phyloP scores from a whole-genome alignment of 2,113 vertebrate genomes.

The Tupaia tana region DNA sequence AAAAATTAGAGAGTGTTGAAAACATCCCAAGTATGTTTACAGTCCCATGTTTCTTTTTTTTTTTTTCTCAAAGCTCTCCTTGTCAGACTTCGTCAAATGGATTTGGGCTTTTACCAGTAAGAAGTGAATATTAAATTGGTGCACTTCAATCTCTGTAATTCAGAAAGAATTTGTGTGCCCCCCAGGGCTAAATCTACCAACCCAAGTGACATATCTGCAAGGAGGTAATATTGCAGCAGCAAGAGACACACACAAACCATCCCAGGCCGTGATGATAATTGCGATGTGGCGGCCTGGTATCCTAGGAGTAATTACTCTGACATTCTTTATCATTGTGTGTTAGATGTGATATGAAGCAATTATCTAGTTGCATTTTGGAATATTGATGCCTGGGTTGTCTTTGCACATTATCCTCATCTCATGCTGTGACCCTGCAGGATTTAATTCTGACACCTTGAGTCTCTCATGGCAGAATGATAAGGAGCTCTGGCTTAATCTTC shows the following conservation, averaged over 20 bases:
- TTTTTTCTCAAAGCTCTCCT: slow-evolving; percentile 18
- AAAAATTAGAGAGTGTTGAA: slow-evolving; percentile 48
- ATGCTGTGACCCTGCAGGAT: slow-evolving; percentile 51
- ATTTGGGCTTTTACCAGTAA: slow-evolving; percentile 27
- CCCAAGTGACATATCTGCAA: neutral
- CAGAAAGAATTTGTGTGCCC: neutral
- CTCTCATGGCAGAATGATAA: slow-evolving; percentile 71
- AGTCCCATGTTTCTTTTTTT: slow-evolving; percentile 1
- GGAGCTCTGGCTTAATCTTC: slow-evolving; percentile 69
- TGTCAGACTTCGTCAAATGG: slow-evolving; percentile 27
- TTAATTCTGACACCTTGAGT: slow-evolving; percentile 64
- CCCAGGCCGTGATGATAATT: neutral
- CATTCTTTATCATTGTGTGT: slow-evolving; percentile 53
- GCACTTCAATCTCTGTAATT: slow-evolving; percentile 21
- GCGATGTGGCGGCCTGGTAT: neutral
- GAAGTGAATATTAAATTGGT: slow-evolving; percentile 21
- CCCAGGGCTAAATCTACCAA: slow-evolving; percentile 9
- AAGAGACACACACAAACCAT: neutral
- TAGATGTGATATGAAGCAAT: slow-evolving; percentile 62
- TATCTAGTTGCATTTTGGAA: slow-evolving; percentile 48
- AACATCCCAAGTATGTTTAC: slow-evolving; percentile 52
- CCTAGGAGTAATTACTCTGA: slow-evolving; percentile 19
- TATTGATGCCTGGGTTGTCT: slow-evolving; percentile 56
- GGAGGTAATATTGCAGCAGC: neutral
- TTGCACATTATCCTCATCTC: slow-evolving; percentile 55